A percentile compares a stretch with the other conserved stretches of the same genome.
Evolutionary conservation across 2,113 vertebrate genomes (phyloP).

Genomic region (Ophiodon elongatus): DNA sequence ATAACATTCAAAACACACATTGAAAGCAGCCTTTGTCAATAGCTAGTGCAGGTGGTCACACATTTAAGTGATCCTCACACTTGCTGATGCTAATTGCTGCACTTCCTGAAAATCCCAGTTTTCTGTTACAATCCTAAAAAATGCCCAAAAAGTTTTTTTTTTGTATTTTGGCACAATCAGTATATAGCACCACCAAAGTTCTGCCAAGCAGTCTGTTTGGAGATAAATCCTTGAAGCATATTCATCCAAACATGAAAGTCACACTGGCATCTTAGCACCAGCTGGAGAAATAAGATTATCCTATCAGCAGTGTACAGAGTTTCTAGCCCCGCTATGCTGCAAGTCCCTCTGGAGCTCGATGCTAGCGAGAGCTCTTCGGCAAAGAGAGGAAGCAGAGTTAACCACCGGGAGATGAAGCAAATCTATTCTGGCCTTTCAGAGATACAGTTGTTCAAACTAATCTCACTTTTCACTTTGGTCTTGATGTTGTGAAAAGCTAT

Average conservation of each 20-base stretch:
- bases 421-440: constrained; percentile 55
- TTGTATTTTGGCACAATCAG: constrained; percentile 72
- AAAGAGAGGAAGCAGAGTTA: constrained; percentile 34
- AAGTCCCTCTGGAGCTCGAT: constrained; percentile 47
- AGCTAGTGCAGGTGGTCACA: constrained; percentile 27
- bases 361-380: constrained; percentile 35
- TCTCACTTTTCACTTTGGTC: constrained; percentile 54
- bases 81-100: constrained; percentile 33
- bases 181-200: constrained; percentile 68
- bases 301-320: constrained; percentile 70
- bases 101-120: constrained; percentile 23
- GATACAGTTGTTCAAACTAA: constrained; percentile 53
- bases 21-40: constrained; percentile 19
- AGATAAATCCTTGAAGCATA: constrained; percentile 52
- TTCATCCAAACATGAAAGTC: constrained; percentile 61
- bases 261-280: constrained; percentile 65
- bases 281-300: constrained; percentile 74
- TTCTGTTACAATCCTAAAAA: constrained; percentile 34
- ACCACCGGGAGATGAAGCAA: constrained; percentile 39
- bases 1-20: constrained; percentile 26
- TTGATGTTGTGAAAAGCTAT: constrained; percentile 55
- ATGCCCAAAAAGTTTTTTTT: constrained; percentile 45
- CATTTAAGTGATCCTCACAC: constrained; percentile 43
- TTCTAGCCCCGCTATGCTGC: constrained; percentile 46
- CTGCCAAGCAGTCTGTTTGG: constrained; percentile 59